Evolutionary conservation across 2,113 vertebrate species (phyloP).

Genomic region (Hippocampus guttulatus): DNA sequence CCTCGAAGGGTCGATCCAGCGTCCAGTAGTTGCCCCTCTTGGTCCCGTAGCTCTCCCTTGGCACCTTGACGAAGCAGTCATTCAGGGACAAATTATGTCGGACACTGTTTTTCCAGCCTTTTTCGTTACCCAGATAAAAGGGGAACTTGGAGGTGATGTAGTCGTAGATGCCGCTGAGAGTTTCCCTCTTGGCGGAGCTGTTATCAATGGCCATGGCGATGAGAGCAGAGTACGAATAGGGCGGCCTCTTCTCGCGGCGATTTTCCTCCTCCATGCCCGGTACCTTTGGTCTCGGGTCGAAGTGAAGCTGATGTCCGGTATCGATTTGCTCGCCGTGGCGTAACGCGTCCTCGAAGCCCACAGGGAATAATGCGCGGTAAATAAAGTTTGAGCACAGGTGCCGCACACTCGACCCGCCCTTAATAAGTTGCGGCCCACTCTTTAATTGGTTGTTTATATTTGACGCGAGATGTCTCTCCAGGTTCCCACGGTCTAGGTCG

Average conservation of each 20-base stretch:
- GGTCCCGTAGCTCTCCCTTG: constrained; percentile 49
- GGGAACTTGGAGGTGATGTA: constrained; percentile 76
- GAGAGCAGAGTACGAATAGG: constrained; percentile 79
- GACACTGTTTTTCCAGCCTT: constrained; percentile 81
- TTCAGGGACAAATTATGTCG: constrained; percentile 82
- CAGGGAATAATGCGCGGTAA: background rate
- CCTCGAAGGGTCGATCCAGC: constrained; percentile 73
- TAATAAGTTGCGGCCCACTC: too few relatives aligned
- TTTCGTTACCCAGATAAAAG: constrained; percentile 72
- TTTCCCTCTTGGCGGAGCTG: constrained; percentile 67
- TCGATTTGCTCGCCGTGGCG: background rate
- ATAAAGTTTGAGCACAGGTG: constrained; percentile 16
- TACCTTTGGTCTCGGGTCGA: constrained; percentile 2
- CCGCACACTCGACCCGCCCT: too few relatives aligned
- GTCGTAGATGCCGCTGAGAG: constrained; percentile 77
- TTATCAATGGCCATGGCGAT: constrained; percentile 81
- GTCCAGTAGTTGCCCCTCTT: constrained; percentile 74
- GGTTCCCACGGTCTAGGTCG: too few relatives aligned
- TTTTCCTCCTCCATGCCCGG: background rate
- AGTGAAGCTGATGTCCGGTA: too few relatives aligned
- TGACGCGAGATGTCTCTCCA: too few relatives aligned
- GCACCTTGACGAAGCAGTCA: constrained; percentile 77
- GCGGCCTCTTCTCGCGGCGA: constrained; percentile 63
- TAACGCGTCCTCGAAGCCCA: background rate
- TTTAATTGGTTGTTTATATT: too few relatives aligned